phyloP scores from a whole-genome alignment of 2,888 invertebrate species.

The Heliconius ethilla region DNA sequence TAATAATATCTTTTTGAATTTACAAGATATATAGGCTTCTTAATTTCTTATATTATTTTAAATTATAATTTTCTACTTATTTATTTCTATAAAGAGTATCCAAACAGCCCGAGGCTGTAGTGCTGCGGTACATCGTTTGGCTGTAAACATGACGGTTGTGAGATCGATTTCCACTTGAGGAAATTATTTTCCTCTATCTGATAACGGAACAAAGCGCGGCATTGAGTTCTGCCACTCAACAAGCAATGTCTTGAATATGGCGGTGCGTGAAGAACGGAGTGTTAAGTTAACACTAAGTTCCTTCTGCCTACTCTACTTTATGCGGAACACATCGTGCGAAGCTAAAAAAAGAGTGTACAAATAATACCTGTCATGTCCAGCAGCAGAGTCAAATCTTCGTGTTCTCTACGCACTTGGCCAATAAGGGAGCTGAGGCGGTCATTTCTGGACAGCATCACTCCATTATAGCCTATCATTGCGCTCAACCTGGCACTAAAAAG shows the following conservation, averaged over 20 bases:
- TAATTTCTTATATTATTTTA: too few relatives aligned
- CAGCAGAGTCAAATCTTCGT: constrained; percentile 99
- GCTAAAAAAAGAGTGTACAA: constrained; percentile 45
- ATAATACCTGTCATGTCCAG: constrained; percentile 83
- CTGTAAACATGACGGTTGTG: neutral
- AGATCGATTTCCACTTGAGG: neutral
- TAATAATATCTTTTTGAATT: too few relatives aligned
- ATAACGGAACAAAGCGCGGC: neutral
- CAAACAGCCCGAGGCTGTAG: neutral
- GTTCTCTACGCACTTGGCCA: constrained; percentile 96
- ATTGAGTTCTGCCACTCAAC: neutral
- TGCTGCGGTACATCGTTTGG: neutral
- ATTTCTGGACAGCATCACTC: constrained; percentile 93
- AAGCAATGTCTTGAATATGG: neutral
- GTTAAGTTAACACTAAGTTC: too few relatives aligned
- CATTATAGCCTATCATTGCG: constrained; percentile 97
- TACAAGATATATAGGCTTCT: too few relatives aligned
- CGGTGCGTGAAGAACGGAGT: neutral
- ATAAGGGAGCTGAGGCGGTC: constrained; percentile 96
- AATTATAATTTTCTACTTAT: neutral
- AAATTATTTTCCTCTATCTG: neutral
- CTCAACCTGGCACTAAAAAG: constrained; percentile 96
- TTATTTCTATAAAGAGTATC: constrained; percentile 1
- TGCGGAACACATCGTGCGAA: too few relatives aligned
- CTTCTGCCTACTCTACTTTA: too few relatives aligned